Base-by-base conservation (phyloP, 2,888 invertebrate species). In the Hirudinaria manillensis region DNA sequence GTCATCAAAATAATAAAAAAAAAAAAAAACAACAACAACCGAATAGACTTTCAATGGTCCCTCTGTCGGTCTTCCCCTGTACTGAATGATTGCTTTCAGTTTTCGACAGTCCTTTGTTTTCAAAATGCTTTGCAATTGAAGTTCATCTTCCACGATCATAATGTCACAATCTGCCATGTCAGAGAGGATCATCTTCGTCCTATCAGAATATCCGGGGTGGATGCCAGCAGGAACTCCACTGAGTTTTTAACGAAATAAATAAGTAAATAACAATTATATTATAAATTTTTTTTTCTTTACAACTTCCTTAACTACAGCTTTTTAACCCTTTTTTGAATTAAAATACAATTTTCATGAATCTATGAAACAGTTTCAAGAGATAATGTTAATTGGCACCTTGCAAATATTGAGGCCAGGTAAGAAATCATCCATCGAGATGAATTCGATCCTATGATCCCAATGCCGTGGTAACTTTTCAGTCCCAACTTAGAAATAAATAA, bases 141-240 rank as follows among this genome's bases (percentile, higher is more conserved):
- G 94, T 82, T 90, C 89, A 85, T 94, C 93, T 76, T 95, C 93
- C 0, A 94, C 93, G 0, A 93, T 90, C 79, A 92, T 90, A 81
- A 95, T 92, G 85, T 94, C 92, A n/a, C 93, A 91, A 61, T 88
- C 85, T 21, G 92, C 88, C 81, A 93, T 92, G 85, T 92, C 90
- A 81, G 89, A 88, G 83, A 93, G 93, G 0, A 94, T 91, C 77
- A 94, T 93, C 0, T 92, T 87, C 0, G 91, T 90, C 86, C 94
- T 95, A 72, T 94, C 94, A 4, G 93, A 92, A 86, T 95, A 95
- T 82, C 13, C 45, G 10, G 16, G 16, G 16, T 45, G 10, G 4
- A 95, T 91, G 76, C 94, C 94, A 70, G 91, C 90, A 7, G 92
- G 91, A 79, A 83, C 78, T 45, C 83, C 83, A 19, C 84, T 84